Conservation (phyloP, 2,888 invertebrate species). For the Stenchaetothrips biformis region DNA sequence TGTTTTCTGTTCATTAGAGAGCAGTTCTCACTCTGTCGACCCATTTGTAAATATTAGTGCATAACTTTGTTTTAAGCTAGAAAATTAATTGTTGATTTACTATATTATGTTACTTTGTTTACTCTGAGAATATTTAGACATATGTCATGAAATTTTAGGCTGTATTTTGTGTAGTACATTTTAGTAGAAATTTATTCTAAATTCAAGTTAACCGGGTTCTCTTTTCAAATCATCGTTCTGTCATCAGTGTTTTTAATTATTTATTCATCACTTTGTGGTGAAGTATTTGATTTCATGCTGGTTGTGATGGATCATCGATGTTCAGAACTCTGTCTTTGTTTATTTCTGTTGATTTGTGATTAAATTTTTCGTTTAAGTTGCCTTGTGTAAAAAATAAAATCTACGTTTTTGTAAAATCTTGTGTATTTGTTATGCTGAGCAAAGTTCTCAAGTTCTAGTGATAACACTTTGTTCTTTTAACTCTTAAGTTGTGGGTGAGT, state of each 20-base stretch:
- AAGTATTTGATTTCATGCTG: background rate
- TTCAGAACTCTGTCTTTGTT: slow-evolving; percentile 3
- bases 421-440: slow-evolving; percentile 1
- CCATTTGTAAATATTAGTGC: slow-evolving; percentile 3
- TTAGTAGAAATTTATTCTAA: slow-evolving; percentile 15
- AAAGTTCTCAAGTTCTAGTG: background rate
- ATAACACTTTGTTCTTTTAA: slow-evolving; percentile 7
- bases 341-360: slow-evolving; percentile 3
- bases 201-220: background rate
- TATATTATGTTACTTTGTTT: slow-evolving; percentile 24
- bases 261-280: background rate
- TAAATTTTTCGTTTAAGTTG: background rate
- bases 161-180: slow-evolving; percentile 19
- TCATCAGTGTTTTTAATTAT: background rate
- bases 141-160: slow-evolving; percentile 11
- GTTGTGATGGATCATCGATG: background rate
- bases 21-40: background rate
- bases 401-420: slow-evolving; percentile 5
- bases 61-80: slow-evolving; percentile 16
- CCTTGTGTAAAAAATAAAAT: background rate
- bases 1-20: background rate
- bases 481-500: background rate
- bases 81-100: slow-evolving; percentile 25
- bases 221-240: background rate
- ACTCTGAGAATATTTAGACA: slow-evolving; percentile 7